Evolutionary conservation across 2,113 vertebrate species (phyloP).

Genomic region (Nanorana parkeri): DNA sequence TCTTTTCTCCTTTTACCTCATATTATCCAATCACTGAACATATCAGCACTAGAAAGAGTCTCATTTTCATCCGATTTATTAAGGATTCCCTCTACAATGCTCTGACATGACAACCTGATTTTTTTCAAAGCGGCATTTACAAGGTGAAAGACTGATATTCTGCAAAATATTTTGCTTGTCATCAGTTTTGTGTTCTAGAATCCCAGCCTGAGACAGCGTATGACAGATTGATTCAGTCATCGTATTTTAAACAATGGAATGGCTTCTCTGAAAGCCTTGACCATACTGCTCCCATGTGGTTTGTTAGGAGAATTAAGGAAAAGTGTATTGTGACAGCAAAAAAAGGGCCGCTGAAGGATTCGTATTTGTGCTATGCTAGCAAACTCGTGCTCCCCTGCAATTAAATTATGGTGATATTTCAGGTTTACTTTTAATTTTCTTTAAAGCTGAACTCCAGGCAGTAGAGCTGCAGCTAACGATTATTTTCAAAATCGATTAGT

Average conservation of each 20-base stretch:
- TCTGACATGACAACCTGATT: slow-evolving; percentile 67
- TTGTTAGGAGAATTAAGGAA: slow-evolving; percentile 65
- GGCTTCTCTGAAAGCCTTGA: slow-evolving; percentile 71
- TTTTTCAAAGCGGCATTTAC: slow-evolving; percentile 73
- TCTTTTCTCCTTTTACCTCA: slow-evolving; percentile 56
- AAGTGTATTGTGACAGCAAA: not conserved
- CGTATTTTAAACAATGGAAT: slow-evolving; percentile 56
- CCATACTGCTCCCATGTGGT: slow-evolving; percentile 85
- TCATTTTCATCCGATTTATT: slow-evolving; percentile 63
- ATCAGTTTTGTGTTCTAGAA: slow-evolving; percentile 68
- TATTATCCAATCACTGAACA: slow-evolving; percentile 62
- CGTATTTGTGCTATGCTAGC: too few relatives aligned
- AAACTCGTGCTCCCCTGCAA: too few relatives aligned
- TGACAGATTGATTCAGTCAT: slow-evolving; percentile 69
- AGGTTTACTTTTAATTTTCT: too few relatives aligned
- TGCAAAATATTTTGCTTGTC: slow-evolving; percentile 78
- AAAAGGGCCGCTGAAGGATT: not conserved
- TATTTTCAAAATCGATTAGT: too few relatives aligned
- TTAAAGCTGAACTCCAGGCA: too few relatives aligned
- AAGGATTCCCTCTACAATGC: slow-evolving; percentile 65
- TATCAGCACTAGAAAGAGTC: slow-evolving; percentile 61
- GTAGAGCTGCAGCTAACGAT: too few relatives aligned
- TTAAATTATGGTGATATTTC: too few relatives aligned
- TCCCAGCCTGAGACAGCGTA: slow-evolving; percentile 64
- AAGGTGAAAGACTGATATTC: slow-evolving; percentile 79